A percentile compares a stretch with the other conserved stretches of the same genome.
Evolutionary conservation across 2,888 invertebrate genomes (phyloP).

Genomic region (Chrysodeixis includens): DNA sequence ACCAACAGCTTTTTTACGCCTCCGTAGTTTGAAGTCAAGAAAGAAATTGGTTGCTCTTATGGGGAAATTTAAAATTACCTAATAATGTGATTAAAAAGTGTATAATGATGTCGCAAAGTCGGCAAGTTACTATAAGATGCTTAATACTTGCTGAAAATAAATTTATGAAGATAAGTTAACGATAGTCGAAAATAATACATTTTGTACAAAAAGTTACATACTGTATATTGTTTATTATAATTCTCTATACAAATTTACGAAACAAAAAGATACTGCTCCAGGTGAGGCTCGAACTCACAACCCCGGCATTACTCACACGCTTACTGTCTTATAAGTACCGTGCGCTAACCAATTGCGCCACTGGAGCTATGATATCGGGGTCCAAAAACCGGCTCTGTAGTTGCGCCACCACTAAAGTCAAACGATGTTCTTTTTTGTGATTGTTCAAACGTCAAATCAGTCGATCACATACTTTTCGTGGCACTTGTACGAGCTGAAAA

Average conservation of each 20-base stretch:
- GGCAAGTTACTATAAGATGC: not conserved
- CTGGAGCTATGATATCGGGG: constrained; percentile 92
- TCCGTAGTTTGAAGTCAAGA: too few species aligned
- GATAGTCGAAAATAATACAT: not conserved
- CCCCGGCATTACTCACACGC: constrained; percentile 99
- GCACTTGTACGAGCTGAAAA: constrained; percentile 48
- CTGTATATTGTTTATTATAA: constrained; percentile 31
- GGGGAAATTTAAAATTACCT: too few species aligned
- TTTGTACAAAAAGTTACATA: constrained; percentile 12
- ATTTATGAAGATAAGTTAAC: not conserved
- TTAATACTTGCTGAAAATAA: not conserved
- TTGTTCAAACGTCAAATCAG: constrained; percentile 72
- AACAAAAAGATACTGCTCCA: constrained; percentile 93
- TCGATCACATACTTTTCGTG: constrained; percentile 53
- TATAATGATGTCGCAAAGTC: not conserved
- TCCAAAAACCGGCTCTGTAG: constrained; percentile 68
- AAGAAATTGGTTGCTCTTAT: too few species aligned
- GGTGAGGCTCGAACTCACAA: constrained; percentile 99
- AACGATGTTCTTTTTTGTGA: constrained; percentile 73
- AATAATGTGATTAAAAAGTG: too few species aligned
- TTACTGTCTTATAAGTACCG: constrained; percentile 99
- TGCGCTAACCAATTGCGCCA: constrained; percentile 99
- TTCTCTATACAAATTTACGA: constrained; percentile 8
- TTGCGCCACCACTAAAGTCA: constrained; percentile 68
- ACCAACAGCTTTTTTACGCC: too few species aligned